Evolutionary conservation across 2,113 vertebrate genomes (phyloP), one percentile per base, ranked within the genome.

Genomic region (Poicephalus meyeri): DNA sequence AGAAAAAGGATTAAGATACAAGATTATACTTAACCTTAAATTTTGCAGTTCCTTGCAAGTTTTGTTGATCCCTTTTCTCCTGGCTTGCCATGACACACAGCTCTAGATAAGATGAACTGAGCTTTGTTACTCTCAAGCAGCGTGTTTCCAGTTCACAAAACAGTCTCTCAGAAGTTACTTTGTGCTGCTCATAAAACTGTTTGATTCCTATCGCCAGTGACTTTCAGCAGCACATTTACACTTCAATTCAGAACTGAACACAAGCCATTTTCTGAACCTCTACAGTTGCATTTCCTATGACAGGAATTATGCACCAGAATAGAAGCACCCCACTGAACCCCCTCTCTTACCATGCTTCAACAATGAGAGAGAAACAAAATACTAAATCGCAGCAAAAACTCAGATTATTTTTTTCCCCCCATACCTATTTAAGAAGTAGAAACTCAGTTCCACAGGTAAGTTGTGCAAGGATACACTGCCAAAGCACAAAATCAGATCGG

Each of bases 191-290:
- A 86, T 66, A 90, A 88, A 80, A 64, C 76, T 70, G 41, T 53
- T 74, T 86, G 80, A 94, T 70, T 91, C 71, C 53, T 86, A 1
- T 63, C 68, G 21, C 11, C 58, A 77, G 68, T 31, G 60, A 90
- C 42, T 77, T 80, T 88, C 60, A 66, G 35, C 39, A 50, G 23
- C 53, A 29, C 31, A 86, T 92, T 96, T 80, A 86, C 80, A 92
- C 95, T 93, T 91, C 78, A 89, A 95, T 91, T 93, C 78, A 93
- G 73, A 97, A 68, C 52, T 21, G 35, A 94, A 93, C 63, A 93
- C 49, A 87, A 89, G 61, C 25, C 58, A 24, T 89, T 81, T 96
- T 87, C 61, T 87, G 50, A 91, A 42, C 55, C 70, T 68, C 86
- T 87, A 55, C 73, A 81, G 64, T 76, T 76, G 50, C 81, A 78